Conservation (phyloP, 2,888 invertebrate species). For the Macropis europaea region DNA sequence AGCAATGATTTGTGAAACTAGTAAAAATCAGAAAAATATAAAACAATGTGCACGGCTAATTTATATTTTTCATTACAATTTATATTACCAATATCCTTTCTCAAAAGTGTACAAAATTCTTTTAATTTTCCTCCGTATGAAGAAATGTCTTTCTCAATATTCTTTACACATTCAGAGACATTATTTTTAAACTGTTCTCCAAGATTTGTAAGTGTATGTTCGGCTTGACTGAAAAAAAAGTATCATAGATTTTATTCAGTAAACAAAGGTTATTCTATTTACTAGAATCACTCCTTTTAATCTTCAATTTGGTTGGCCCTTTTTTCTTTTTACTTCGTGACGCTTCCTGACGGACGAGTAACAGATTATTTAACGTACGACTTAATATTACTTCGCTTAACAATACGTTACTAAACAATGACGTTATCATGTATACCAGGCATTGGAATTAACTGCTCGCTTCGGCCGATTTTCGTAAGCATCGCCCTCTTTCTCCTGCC, state of each 20-base stretch:
- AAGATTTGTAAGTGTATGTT: conserved; percentile 71
- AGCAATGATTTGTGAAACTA: conserved; percentile 50
- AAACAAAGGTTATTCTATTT: too few relatives aligned
- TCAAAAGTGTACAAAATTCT: conserved; percentile 67
- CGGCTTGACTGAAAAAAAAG: conserved; percentile 67
- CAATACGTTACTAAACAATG: too few relatives aligned
- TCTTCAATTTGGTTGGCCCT: too few relatives aligned
- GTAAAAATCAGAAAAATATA: conserved; percentile 10
- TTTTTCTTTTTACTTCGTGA: too few relatives aligned
- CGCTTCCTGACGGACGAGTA: too few relatives aligned
- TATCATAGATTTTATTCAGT: neutral
- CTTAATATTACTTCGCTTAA: too few relatives aligned
- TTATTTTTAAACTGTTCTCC: conserved; percentile 68
- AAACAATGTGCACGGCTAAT: neutral
- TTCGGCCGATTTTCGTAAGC: too few relatives aligned
- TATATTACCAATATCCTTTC: conserved; percentile 52
- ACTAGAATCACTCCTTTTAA: too few relatives aligned
- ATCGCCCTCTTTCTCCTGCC: too few relatives aligned
- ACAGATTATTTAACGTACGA: too few relatives aligned
- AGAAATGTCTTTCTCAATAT: conserved; percentile 68
- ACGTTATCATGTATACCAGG: too few relatives aligned
- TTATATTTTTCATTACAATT: neutral
- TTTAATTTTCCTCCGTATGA: conserved; percentile 64
- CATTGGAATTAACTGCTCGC: too few relatives aligned
- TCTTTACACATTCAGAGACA: conserved; percentile 64